phyloP scores from a whole-genome alignment of 2,888 invertebrate genomes.

The Tigriopus californicus region DNA sequence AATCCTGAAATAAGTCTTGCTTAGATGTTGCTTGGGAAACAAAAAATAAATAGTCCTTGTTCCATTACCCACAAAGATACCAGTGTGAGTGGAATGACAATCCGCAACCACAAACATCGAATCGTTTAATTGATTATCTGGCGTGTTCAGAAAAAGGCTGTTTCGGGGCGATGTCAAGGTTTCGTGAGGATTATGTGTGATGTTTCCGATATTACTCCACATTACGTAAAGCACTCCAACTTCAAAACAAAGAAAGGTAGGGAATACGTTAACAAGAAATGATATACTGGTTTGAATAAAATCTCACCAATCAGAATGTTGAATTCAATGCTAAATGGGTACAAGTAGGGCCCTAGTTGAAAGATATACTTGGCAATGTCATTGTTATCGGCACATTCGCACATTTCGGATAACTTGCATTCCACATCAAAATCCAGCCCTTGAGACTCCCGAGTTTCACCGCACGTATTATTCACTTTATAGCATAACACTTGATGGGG shows the following conservation, averaged over 20 bases:
- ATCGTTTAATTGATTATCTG: background rate
- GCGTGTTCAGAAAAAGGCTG: background rate
- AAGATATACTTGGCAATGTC: conserved; percentile 16
- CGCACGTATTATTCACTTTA: too few relatives aligned
- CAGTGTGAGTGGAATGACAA: background rate
- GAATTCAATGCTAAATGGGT: conserved; percentile 60
- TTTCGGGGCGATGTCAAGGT: background rate
- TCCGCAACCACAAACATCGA: background rate
- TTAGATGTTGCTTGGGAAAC: too few relatives aligned
- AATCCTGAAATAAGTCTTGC: background rate
- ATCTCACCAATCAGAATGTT: conserved; percentile 37
- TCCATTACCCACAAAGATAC: background rate
- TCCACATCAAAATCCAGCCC: background rate
- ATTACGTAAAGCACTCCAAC: conserved; percentile 53
- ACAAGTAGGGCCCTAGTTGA: conserved; percentile 50
- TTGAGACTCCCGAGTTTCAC: background rate
- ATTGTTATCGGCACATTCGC: background rate
- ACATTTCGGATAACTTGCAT: background rate
- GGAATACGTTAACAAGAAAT: too few relatives aligned
- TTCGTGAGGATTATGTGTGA: conserved; percentile 20
- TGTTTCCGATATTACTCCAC: conserved; percentile 48
- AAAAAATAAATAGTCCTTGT: background rate
- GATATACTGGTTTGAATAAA: too few relatives aligned
- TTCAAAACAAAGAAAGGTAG: too few relatives aligned
- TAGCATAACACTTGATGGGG: too few relatives aligned